A percentile compares a stretch with the other conserved stretches of the same genome.
Evolutionary conservation across 2,888 invertebrate species (phyloP).

Genomic region (Euspilapteryx auroguttella): DNA sequence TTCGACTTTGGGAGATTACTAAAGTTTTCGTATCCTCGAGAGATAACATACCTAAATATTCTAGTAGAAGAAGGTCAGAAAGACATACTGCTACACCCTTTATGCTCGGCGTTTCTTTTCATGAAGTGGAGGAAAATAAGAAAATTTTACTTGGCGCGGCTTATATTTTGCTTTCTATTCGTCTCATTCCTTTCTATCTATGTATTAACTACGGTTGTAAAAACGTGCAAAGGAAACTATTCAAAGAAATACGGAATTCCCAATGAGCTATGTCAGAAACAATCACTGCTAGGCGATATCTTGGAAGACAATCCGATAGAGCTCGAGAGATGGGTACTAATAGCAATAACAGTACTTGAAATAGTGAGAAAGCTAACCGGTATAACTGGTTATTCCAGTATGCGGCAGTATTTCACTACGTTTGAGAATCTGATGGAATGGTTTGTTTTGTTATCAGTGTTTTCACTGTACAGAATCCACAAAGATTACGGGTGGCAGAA

Average conservation of each 20-base stretch:
- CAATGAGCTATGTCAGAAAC: constrained; percentile 72
- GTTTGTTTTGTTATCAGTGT: constrained; percentile 83
- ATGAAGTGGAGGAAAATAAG: constrained; percentile 90
- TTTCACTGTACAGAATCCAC: constrained; percentile 77
- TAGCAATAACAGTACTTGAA: constrained; percentile 76
- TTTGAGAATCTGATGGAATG: constrained; percentile 86
- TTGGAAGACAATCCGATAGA: constrained; percentile 76
- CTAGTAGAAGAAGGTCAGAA: constrained; percentile 89
- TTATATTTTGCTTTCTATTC: constrained; percentile 79
- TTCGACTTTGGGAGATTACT: constrained; percentile 80
- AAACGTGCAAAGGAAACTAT: constrained; percentile 61
- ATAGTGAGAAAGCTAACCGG: constrained; percentile 78
- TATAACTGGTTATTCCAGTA: constrained; percentile 77
- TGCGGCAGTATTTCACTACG: constrained; percentile 78
- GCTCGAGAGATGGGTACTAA: constrained; percentile 77
- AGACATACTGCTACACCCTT: constrained; percentile 81
- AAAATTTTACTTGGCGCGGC: constrained; percentile 81
- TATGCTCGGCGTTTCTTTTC: constrained; percentile 85
- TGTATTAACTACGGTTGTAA: constrained; percentile 77
- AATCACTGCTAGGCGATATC: constrained; percentile 72
- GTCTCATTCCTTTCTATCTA: constrained; percentile 78
- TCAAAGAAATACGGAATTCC: constrained; percentile 55
- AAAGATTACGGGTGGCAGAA: constrained; percentile 84
- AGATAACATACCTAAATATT: constrained; percentile 84
- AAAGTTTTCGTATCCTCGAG: constrained; percentile 81